Conservation (phyloP, 1,140 invertebrate species). For the Bemisia tabaci region DNA sequence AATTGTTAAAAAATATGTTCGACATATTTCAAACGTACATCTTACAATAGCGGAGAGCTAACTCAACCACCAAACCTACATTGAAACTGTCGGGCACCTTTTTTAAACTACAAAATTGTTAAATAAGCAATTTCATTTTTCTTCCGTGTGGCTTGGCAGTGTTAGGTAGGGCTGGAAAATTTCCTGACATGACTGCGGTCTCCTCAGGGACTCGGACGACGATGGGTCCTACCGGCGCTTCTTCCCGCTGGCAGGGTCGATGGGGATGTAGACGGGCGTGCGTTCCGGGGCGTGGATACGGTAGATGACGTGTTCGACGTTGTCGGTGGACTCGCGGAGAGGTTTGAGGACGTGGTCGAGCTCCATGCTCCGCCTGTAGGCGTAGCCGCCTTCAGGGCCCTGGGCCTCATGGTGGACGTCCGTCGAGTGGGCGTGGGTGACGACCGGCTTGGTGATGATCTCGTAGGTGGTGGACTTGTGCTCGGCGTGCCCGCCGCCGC, state of each 20-base stretch:
- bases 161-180: too few species aligned
- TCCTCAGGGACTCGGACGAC: too few species aligned
- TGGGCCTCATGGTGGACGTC: slow-evolving; percentile 47
- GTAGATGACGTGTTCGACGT: slow-evolving; percentile 12
- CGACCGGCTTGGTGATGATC: slow-evolving; percentile 65
- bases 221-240: neutral
- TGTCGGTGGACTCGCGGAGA: slow-evolving; percentile 2
- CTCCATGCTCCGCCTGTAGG: slow-evolving; percentile 20
- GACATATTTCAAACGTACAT: too few species aligned
- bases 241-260: neutral
- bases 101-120: too few species aligned
- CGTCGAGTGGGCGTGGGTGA: slow-evolving; percentile 52
- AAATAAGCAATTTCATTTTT: too few species aligned
- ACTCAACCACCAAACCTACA: too few species aligned
- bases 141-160: too few species aligned
- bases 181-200: too few species aligned
- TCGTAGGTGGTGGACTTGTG: slow-evolving; percentile 63
- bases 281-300: slow-evolving; percentile 8
- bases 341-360: slow-evolving; percentile 3
- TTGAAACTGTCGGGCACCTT: too few species aligned
- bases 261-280: slow-evolving; percentile 13
- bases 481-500: slow-evolving; percentile 34
- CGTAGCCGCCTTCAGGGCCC: slow-evolving; percentile 14
- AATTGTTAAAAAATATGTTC: too few species aligned
- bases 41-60: too few species aligned